Evolutionary conservation across 2,113 vertebrate species (phyloP).

Genomic region (Corythaixoides concolor): DNA sequence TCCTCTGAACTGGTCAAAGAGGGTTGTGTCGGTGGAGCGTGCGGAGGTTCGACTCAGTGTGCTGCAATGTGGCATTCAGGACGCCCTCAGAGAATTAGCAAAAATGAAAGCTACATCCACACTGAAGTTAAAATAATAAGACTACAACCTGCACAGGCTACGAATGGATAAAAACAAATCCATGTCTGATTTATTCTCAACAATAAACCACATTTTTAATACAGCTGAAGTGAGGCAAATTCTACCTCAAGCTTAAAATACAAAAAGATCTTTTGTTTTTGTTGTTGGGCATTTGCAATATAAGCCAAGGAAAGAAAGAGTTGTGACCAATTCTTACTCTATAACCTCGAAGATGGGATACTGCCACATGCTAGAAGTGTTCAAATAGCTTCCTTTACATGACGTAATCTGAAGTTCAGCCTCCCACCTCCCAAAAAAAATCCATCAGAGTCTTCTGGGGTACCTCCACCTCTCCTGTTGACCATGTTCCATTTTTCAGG

Average conservation of each 20-base stretch:
- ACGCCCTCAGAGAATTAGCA: no score
- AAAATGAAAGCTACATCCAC: neutral
- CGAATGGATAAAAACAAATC: neutral
- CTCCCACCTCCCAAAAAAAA: neutral
- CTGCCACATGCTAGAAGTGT: neutral
- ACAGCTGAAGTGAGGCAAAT: neutral
- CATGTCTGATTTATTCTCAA: neutral
- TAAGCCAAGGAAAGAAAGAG: neutral
- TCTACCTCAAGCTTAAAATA: neutral
- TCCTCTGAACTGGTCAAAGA: neutral
- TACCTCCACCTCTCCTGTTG: neutral
- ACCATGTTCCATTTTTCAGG: neutral
- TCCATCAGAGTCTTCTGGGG: neutral
- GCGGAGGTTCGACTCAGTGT: neutral
- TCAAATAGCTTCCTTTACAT: neutral
- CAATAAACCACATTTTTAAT: neutral
- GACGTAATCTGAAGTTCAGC: neutral
- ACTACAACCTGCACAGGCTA: neutral
- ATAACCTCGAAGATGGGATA: neutral
- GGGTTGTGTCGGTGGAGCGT: neutral
- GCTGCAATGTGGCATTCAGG: neutral
- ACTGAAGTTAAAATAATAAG: neutral
- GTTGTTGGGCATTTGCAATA: neutral
- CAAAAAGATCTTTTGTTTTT: neutral
- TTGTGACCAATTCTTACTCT: neutral